Evolutionary conservation across 1,140 invertebrate genomes (phyloP).

Genomic region (Tetramorium parvispinum): DNA sequence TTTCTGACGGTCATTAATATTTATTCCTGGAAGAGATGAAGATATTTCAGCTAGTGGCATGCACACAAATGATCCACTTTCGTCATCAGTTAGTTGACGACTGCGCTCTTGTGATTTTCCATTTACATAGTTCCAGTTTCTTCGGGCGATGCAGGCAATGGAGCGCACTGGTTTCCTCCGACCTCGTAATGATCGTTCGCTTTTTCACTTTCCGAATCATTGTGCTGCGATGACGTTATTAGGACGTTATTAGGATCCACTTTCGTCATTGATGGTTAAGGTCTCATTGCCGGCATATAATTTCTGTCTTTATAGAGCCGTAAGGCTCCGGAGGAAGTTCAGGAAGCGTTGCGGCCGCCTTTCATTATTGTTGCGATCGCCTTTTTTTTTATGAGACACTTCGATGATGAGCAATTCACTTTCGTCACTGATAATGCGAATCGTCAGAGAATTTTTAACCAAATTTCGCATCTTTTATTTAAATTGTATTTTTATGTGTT

Average conservation of each 20-base stretch:
- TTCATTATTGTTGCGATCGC: background rate
- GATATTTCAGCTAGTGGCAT: background rate
- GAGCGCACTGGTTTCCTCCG: background rate
- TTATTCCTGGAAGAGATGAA: background rate
- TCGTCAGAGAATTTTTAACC: background rate
- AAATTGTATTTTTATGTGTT: background rate
- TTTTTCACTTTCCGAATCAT: slow-evolving; percentile 47
- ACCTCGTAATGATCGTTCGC: background rate
- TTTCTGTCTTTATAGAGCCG: background rate
- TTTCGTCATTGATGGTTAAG: slow-evolving; percentile 32
- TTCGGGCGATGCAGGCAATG: background rate
- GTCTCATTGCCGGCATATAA: background rate
- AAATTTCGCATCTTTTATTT: background rate
- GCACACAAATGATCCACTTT: slow-evolving; percentile 23
- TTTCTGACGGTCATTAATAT: background rate
- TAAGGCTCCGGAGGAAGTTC: background rate
- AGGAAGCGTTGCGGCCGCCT: background rate
- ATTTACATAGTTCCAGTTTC: slow-evolving; percentile 43
- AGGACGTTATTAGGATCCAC: slow-evolving; percentile 8
- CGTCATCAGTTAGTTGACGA: slow-evolving; percentile 16
- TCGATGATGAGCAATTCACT: background rate
- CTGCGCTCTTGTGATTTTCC: background rate
- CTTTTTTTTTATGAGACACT: background rate
- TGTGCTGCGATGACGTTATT: slow-evolving; percentile 15
- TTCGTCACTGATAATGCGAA: background rate